phyloP scores from a whole-genome alignment of 1,140 invertebrate species.

The Drosophila burlai region DNA sequence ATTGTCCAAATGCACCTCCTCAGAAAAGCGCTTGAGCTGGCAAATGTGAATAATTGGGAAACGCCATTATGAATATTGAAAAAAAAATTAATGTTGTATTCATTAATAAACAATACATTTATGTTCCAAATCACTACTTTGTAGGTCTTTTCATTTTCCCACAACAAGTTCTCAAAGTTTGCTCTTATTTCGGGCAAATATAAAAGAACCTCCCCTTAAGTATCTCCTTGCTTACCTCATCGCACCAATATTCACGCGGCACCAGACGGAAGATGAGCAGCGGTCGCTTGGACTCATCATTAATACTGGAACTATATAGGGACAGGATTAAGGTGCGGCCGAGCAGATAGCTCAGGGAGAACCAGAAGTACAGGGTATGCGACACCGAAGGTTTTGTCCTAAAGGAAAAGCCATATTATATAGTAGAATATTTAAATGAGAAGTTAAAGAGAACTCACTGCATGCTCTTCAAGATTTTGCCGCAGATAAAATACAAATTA shows the following conservation, averaged over 20 bases:
- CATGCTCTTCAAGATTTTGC: slow-evolving; percentile 90
- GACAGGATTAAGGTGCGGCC: slow-evolving; percentile 87
- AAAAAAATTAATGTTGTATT: too few relatives aligned
- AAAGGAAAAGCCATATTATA: not conserved
- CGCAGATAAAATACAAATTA: slow-evolving; percentile 90
- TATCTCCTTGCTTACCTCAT: slow-evolving; percentile 85
- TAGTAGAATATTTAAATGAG: not conserved
- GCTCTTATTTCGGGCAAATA: too few relatives aligned
- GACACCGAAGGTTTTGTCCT: slow-evolving; percentile 74
- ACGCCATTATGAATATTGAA: too few relatives aligned
- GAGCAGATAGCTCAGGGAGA: slow-evolving; percentile 88
- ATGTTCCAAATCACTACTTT: too few relatives aligned
- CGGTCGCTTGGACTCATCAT: slow-evolving; percentile 88
- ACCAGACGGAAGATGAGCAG: slow-evolving; percentile 87
- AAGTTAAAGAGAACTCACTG: slow-evolving; percentile 85
- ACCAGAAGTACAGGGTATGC: slow-evolving; percentile 87
- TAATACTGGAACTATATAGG: slow-evolving; percentile 87
- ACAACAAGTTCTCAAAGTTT: too few relatives aligned
- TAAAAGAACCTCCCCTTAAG: too few relatives aligned
- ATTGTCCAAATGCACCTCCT: slow-evolving; percentile 87
- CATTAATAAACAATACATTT: too few relatives aligned
- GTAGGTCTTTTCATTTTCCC: too few relatives aligned
- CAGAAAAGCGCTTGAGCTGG: slow-evolving; percentile 87
- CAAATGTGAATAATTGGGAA: not conserved
- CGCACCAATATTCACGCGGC: slow-evolving; percentile 86